Base-by-base conservation (phyloP, 2,797 vertebrate genomes). In the Odontamblyopus rebecca region DNA sequence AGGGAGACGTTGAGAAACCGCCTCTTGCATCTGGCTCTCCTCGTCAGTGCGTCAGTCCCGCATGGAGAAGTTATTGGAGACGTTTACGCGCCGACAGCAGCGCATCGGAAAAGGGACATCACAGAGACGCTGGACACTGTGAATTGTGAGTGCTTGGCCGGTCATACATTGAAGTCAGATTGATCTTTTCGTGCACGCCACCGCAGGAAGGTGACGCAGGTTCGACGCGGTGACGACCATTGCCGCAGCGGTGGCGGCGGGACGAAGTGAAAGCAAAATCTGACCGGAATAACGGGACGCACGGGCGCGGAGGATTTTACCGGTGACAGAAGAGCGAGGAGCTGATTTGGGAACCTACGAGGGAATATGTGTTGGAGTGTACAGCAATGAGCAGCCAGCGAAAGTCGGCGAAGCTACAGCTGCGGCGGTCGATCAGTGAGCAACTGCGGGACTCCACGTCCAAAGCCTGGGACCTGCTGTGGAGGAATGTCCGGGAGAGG, bases 381-480 rank as follows among this genome's bases (percentile, higher is more conserved):
- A n/a, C 80, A 82, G 83, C 86, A 85, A 94, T 94, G 93, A 94
- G 89, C 60, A 85, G 68, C 70, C 89, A 68, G 88, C 78, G 90
- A 68, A 91, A 89, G 86, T 90, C 89, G 65, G 84, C 89, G 82
- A 92, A 88, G 87, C 89, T 93, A 5, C 93, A 92, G 88, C 91
- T 93, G 88, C 91, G 92, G 87, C 92, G 97, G 72, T 97, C 91
- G 60, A 92, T 92, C 88, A 93, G 91, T 73, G 90, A 93, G 86
- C 90, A 93, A 89, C 89, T 93, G 90, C 89, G 95, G 85, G 94
- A 95, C 88, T 96, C 95, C 86, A 95, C 95, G 72, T 90, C 93
- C 89, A 93, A 94, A 86, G 96, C 97, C 77, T 97, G 97, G 96
- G 95, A 96, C 89, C 93, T 96, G 86, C 94, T 98, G 78, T 96